Percentiles rank a stretch among this genome's conserved stretches.
Evolutionary conservation across 2,113 vertebrate genomes (phyloP).

Genomic region (Aythya baeri): DNA sequence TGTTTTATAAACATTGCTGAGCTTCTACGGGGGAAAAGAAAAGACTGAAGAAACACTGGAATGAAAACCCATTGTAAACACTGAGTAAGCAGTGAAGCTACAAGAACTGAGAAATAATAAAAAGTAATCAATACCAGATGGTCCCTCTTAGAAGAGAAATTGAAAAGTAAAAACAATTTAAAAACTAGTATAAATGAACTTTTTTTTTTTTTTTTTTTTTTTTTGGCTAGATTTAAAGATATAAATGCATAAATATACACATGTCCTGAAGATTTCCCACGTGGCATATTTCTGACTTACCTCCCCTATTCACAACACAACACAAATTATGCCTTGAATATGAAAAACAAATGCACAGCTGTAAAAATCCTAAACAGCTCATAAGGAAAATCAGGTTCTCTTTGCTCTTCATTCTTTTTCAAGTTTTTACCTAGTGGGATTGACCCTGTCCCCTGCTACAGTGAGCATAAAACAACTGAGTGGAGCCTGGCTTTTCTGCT

Average conservation of each 20-base stretch:
- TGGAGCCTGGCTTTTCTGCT: background rate
- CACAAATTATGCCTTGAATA: background rate
- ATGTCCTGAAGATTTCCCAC: constrained; percentile 21
- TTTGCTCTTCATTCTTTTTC: constrained; percentile 21
- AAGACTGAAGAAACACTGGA: constrained; percentile 31
- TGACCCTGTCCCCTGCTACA: background rate
- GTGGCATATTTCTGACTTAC: background rate
- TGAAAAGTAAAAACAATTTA: constrained; percentile 55
- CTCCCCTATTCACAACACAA: background rate
- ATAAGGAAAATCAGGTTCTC: background rate
- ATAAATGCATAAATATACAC: background rate
- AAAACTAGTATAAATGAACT: constrained; percentile 65
- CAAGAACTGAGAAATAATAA: constrained; percentile 65
- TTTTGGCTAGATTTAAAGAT: constrained; percentile 26
- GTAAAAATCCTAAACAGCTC: background rate
- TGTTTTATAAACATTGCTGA: constrained; percentile 72
- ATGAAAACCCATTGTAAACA: constrained; percentile 57
- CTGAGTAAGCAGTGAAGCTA: constrained; percentile 4
- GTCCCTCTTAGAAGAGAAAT: constrained; percentile 60
- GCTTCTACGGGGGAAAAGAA: background rate
- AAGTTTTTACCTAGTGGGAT: constrained; percentile 21
- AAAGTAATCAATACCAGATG: constrained; percentile 70
- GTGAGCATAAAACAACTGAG: constrained; percentile 19
- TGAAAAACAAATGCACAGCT: background rate
- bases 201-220: constrained; percentile 25